Base-by-base conservation (phyloP, 2,797 vertebrate species). In the Podarcis siculus region DNA sequence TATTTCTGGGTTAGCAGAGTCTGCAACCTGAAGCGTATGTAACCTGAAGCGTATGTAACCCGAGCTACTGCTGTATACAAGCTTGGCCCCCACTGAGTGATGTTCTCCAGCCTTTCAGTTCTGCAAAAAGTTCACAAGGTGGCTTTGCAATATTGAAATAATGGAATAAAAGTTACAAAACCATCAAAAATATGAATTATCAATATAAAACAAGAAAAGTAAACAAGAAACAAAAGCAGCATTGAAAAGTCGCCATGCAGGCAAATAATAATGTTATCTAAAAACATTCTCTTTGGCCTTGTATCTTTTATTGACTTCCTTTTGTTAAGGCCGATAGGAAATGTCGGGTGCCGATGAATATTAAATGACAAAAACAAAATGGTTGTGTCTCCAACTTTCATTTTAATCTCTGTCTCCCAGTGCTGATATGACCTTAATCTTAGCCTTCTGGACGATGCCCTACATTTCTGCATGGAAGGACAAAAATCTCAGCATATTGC, bases 391-490 rank as follows among this genome's bases (percentile, higher is more conserved):
- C 12, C 75, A 45, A 13, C 1, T 61, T n/a, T 72, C 21, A 4
- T 32, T 78, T 49, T 15, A 77, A 79, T 85, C 71, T 80, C 19
- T 64, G 61, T 82, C 72, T 82, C 19, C 37, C 39, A 81, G 45
- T 45, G 10, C 64, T 77, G 30, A 69, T 55, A 58, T 85, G 66
- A 90, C n/a, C 82, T 77, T 87, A 81, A 87, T 85, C 35, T 75
- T 86, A 55, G 49, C 75, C 85, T 90, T 90, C 78, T 88, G 45
- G 83, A 61, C 77, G 39, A 83, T 83, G 75, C 61, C 73, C 78
- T 71, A 82, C 39, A 85, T 78, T 85, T 82, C 72, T 78, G 71
- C 49, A 82, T 82, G 64, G 71, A 78, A 81, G n/a, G 49, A 82
- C 45, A 90, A 80, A 55, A 23, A 77, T 71, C 39, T 87, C 71